phyloP scores from a whole-genome alignment of 2,797 vertebrate genomes.

The Crax fasciolata region DNA sequence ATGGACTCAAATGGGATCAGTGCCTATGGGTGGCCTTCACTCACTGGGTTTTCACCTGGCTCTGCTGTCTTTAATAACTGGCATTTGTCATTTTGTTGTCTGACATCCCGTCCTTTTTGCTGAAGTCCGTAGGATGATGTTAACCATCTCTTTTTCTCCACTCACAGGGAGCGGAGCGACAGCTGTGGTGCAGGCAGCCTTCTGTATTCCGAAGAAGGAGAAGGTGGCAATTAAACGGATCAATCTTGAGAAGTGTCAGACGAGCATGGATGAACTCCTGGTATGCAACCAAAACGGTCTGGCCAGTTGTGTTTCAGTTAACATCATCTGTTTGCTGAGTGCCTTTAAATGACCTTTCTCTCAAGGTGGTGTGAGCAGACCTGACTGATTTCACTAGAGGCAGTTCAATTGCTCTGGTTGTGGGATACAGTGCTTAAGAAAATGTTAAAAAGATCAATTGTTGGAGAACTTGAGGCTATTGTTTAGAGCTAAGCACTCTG shows the following conservation, averaged over 20 bases:
- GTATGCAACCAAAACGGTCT: slow-evolving; percentile 77
- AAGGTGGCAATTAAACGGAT: slow-evolving; percentile 98
- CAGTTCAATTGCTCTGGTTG: neutral
- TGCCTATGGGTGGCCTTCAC: neutral
- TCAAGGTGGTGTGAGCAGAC: neutral
- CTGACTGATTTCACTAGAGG: neutral
- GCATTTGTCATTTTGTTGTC: neutral
- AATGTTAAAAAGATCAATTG: neutral
- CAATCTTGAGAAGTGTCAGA: slow-evolving; percentile 99
- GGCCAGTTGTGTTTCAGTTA: neutral
- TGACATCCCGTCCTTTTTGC: neutral
- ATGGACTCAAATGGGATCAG: too few relatives aligned
- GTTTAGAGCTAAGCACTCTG: slow-evolving; percentile 24
- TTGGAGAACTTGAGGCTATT: slow-evolving; percentile 13
- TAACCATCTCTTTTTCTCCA: neutral
- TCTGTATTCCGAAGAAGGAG: slow-evolving; percentile 94
- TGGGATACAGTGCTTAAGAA: neutral
- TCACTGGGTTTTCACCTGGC: neutral
- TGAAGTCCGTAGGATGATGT: accelerated
- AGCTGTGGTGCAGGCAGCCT: slow-evolving; percentile 96
- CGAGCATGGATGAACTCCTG: slow-evolving; percentile 99
- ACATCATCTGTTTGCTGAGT: neutral
- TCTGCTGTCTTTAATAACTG: neutral
- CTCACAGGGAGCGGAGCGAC: slow-evolving; percentile 94
- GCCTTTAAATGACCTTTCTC: neutral